These are phyloP conservation scores for Noctua comes DNA, from an alignment of 2,888 invertebrate species.

Conservation along the genomic window DNA sequence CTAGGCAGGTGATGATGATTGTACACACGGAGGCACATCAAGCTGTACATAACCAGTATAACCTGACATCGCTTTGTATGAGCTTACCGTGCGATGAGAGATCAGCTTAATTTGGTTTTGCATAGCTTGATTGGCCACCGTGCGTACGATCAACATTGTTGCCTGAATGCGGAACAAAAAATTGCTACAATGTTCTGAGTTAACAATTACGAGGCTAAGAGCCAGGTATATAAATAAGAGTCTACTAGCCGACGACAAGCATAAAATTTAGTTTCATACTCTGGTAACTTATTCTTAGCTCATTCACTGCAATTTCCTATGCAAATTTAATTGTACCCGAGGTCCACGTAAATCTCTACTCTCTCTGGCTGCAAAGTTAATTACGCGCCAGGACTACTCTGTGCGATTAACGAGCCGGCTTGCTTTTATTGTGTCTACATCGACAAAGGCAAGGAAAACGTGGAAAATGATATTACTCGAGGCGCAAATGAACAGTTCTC, in stretches of 20 bases:
- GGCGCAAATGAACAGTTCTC: constrained; percentile 67
- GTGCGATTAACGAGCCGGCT: constrained; percentile 85
- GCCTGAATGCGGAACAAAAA: not conserved
- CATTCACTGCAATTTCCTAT: constrained; percentile 89
- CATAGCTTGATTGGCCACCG: no score
- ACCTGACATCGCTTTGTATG: no score
- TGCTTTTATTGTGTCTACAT: constrained; percentile 88
- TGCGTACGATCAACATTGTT: not conserved
- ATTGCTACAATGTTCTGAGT: not conserved
- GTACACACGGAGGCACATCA: no score
- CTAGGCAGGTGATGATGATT: no score
- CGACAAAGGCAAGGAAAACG: constrained; percentile 80
- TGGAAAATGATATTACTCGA: constrained; percentile 79
- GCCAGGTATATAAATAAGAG: constrained; percentile 66
- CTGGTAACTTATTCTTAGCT: constrained; percentile 87
- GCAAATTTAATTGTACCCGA: constrained; percentile 90
- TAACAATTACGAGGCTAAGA: constrained; percentile 60
- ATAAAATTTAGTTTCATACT: constrained; percentile 84
- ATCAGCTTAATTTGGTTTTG: no score
- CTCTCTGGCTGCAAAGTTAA: constrained; percentile 88
- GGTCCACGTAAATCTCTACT: constrained; percentile 88
- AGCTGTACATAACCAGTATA: no score
- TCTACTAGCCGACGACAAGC: constrained; percentile 71
- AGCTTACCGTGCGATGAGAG: no score
- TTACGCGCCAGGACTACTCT: constrained; percentile 84